Percentiles rank a stretch among this genome's conserved stretches.
Conservation (phyloP, 2,113 vertebrate genomes). For the Amblyornis subalaris region DNA sequence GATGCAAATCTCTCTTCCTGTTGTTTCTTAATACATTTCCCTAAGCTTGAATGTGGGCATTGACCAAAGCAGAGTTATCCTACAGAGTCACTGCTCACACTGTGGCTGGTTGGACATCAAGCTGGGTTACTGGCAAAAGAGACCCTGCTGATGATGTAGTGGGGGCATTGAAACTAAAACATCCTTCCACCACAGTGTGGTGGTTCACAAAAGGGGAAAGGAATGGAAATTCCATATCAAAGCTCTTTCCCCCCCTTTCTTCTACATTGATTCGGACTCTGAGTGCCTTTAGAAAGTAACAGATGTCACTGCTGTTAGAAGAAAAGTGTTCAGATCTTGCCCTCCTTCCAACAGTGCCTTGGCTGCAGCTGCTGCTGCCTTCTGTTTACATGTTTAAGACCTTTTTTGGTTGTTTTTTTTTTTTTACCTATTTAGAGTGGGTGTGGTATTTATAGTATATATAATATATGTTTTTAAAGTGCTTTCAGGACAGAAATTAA, state of each 20-base stretch:
- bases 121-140: background rate
- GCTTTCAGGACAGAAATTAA: background rate
- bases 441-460: background rate
- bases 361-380: background rate
- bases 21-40: constrained; percentile 9
- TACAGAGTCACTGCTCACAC: background rate
- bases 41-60: background rate
- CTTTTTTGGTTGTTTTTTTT: background rate
- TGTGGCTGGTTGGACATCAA: background rate
- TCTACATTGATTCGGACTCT: background rate
- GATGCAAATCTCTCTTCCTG: background rate
- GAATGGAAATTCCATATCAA: background rate
- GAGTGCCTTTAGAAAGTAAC: background rate
- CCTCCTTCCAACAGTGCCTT: background rate
- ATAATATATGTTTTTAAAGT: background rate
- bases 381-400: background rate
- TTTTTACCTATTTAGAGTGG: background rate
- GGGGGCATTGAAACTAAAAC: background rate
- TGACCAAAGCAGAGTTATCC: background rate
- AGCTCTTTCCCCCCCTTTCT: background rate
- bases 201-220: background rate
- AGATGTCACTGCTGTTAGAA: background rate
- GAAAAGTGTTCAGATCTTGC: background rate
- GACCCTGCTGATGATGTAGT: accelerated
- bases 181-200: background rate